Base-by-base conservation (phyloP, 2,113 vertebrate genomes). In the Arvicanthis niloticus region DNA sequence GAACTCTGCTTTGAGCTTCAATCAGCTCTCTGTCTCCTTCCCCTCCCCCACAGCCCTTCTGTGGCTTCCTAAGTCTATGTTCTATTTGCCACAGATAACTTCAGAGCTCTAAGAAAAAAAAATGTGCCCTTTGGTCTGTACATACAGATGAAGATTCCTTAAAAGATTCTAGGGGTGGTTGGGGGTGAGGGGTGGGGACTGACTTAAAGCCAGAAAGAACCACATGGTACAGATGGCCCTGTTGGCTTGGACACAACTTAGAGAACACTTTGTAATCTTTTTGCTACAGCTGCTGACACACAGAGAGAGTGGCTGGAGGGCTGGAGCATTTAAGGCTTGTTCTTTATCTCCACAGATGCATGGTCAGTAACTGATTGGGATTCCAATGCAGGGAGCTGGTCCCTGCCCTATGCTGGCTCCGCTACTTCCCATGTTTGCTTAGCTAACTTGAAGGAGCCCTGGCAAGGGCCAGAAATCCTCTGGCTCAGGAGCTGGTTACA, bases 221-320 rank as follows among this genome's bases (percentile, higher is more conserved):
- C n/a, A 34, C 1, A 11, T 34, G 51, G 29, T 22, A 24, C 42
- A 70, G 65, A 53, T 6, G 34, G 0, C 24, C 13, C 34, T 6
- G 7, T 40, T 26, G n/a, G 65, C 48, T n/a, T 1, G 0, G 26
- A 24, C 68, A 45, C 76, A 31, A 45, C 51, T 65, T 78, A 68
- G 51, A 40, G 24, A 68, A 87, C 37, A 65, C 48, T n/a, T 72
- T 53, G 26, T 10, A 34, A 53, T 31, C 75, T 22, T 73, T 60
- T 70, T 15, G n/a, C 31, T 15, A 37, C 58, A 51, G 21, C 60
- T 56, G 60, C 37, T 12, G 68, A 53, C 42, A 21, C 0, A 3
- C 0, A 56, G 19, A 34, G 7, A 22, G 58, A 0, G 0, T 9
- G 17, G 29, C 11, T n/a, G 2, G n/a, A 2, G 34, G 53, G 12